These are phyloP conservation scores for Isurus oxyrinchus DNA, from an alignment of 2,113 vertebrate genomes.

Conservation along the genomic window DNA sequence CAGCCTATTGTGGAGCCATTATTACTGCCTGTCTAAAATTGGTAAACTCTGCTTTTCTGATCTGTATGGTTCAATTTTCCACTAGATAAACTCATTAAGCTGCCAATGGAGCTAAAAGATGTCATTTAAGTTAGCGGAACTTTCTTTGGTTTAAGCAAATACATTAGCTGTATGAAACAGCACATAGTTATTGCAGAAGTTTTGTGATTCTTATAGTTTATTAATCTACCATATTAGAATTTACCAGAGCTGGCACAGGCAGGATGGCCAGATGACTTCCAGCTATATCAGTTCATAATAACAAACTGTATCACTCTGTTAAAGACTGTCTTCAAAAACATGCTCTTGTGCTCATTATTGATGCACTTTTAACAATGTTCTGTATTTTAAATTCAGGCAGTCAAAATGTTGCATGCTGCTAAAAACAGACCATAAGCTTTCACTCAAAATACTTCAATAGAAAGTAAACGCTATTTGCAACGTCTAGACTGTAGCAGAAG, in stretches of 20 bases:
- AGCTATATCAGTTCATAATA: background rate
- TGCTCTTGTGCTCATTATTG: background rate
- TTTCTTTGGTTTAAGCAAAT: background rate
- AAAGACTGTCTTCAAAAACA: background rate
- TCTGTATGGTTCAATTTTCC: background rate
- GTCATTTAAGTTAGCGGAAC: background rate
- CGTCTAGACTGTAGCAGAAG: background rate
- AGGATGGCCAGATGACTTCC: background rate
- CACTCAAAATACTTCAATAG: background rate
- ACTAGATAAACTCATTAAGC: background rate
- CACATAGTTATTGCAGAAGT: background rate
- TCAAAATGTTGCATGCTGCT: background rate
- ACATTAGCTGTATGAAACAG: background rate
- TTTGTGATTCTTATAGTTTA: background rate
- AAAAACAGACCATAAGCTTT: background rate
- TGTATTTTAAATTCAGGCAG: background rate
- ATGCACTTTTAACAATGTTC: background rate
- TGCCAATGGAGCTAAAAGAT: background rate
- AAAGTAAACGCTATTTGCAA: background rate
- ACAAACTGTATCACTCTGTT: background rate
- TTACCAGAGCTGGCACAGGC: background rate
- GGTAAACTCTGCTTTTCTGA: background rate
- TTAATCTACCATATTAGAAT: background rate
- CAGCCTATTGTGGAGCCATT: background rate
- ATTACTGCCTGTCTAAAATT: background rate